Evolutionary conservation across 2,888 invertebrate genomes (phyloP).

Genomic region (Idaea straminata): DNA sequence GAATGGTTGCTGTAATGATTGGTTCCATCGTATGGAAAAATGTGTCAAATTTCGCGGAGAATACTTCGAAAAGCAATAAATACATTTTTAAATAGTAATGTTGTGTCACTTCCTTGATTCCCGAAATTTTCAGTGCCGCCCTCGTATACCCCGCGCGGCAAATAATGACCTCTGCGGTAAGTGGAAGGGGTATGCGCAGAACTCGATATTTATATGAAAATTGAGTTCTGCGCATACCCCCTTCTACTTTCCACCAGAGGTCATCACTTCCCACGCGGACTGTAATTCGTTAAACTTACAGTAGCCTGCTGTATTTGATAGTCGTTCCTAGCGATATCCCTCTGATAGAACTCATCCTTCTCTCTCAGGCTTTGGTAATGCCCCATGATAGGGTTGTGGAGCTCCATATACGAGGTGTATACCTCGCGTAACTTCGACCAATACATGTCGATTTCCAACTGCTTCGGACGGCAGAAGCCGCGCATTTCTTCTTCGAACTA

Average conservation of each 20-base stretch:
- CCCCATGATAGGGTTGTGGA: conserved; percentile 68
- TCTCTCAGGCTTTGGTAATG: conserved; percentile 62
- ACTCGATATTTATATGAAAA: no score
- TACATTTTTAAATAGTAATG: no score
- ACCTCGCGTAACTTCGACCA: conserved; percentile 63
- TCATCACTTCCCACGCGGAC: not conserved
- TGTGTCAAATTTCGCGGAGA: no score
- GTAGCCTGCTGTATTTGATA: conserved; percentile 56
- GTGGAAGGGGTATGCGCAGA: no score
- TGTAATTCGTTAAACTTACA: conserved; percentile 35
- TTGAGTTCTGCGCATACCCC: not conserved
- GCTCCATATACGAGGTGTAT: conserved; percentile 59
- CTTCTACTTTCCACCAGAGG: not conserved
- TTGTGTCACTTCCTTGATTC: no score
- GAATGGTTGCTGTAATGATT: no score
- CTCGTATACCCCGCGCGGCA: no score
- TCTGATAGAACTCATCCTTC: conserved; percentile 76
- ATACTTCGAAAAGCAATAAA: no score
- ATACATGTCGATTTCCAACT: conserved; percentile 62
- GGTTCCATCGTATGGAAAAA: no score
- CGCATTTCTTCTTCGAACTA: conserved; percentile 72
- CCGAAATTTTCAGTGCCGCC: no score
- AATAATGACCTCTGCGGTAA: no score
- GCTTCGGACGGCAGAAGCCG: conserved; percentile 60
- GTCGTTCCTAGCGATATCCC: conserved; percentile 70